Base-by-base conservation (phyloP, 2,113 vertebrate species). In the Pelvicachromis taeniatus region DNA sequence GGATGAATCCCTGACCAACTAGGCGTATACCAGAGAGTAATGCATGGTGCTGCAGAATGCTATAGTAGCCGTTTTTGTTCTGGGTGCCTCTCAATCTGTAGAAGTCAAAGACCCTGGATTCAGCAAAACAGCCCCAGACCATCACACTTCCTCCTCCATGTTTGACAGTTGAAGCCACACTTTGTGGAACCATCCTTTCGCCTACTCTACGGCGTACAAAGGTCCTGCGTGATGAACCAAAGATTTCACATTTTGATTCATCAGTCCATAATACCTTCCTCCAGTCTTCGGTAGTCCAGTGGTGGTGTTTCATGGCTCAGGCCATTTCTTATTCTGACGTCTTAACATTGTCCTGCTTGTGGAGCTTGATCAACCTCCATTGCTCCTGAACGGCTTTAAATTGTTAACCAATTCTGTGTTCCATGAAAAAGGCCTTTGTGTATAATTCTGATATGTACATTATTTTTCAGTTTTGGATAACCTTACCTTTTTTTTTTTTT, bases 191-290 rank as follows among this genome's bases (percentile, higher is more conserved):
- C 58, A 35, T 35, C 9, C 58, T 61, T 35, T 35, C 31, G 7
- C 31, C 31, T 5, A 0, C 31, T 35, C 33, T 16, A 61, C 4
- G 29, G 29, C 29, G 29, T 61, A 61, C 58, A 61, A 11, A 33
- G 29, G 33, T 61, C 58, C 58, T 61, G 58, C 16, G 6, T 0
- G 29, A 0, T 0, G 29, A 61, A 61, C 29, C 29, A 0, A 33
- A 33, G 16, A 2, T 29, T 61, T 61, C 5, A 61, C 17, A 61
- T 61, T 61, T 19, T 61, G 58, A 61, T 61, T 35, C 29, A 0
- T 61, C 9, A 61, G 31, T 61, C 58, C 58, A 61, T 16, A 61
- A 61, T 61, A 61, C 3, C 58, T 61, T 61, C 58, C 33, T 0
- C 58, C 31, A 35, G 31, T 61, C 58, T 61, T 61, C 58, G 33